Evolutionary conservation across 2,888 invertebrate species (phyloP).

Genomic region (Drosophila melanocephala): DNA sequence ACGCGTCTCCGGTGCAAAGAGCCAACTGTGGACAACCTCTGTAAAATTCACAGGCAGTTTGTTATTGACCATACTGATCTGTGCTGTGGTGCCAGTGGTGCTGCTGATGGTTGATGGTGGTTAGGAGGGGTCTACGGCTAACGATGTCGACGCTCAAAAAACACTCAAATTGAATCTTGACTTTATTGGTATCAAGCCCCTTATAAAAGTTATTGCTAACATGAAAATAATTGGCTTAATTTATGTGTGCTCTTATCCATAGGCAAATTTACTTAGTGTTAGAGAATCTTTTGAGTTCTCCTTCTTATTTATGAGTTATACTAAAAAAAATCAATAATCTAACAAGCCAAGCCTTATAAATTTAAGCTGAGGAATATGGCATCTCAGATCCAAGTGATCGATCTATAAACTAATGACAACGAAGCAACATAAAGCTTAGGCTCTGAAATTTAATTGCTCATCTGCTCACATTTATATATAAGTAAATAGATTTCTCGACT

Average conservation of each 20-base stretch:
- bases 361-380: neutral
- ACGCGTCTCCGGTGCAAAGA: conserved; percentile 21
- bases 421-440: neutral
- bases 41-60: conserved; percentile 32
- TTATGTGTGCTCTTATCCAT: conserved; percentile 42
- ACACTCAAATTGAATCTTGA: conserved; percentile 74
- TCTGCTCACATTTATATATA: neutral
- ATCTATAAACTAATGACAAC: neutral
- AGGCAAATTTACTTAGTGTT: conserved; percentile 41
- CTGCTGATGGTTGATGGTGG: conserved; percentile 1
- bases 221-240: conserved; percentile 75
- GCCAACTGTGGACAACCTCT: conserved; percentile 38
- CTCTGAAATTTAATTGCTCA: neutral
- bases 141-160: conserved; percentile 31
- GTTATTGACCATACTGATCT: conserved; percentile 30
- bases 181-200: conserved; percentile 69
- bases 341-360: neutral
- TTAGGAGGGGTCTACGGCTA: conserved; percentile 16
- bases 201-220: conserved; percentile 59
- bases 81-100: conserved; percentile 1
- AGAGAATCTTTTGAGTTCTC: neutral
- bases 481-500: neutral
- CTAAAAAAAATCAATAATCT: conserved; percentile 8
- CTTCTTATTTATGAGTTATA: conserved; percentile 30
- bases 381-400: neutral